Evolutionary conservation across 1,140 invertebrate species (phyloP), one percentile per base, ranked within the genome.

Genomic region (Microvelia longipes): DNA sequence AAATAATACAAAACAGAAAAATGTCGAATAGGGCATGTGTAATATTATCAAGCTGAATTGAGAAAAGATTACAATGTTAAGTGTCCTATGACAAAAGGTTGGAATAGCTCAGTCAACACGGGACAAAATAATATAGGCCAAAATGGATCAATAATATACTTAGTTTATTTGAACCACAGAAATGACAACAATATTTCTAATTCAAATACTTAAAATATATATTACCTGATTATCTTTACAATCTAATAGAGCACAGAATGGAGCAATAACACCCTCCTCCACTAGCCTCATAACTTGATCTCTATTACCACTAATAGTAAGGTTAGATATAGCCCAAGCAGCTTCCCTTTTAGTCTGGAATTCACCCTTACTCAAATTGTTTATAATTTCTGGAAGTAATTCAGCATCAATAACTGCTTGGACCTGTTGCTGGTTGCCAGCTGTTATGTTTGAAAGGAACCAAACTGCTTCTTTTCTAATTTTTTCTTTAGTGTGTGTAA

Each of bases 301-400:
- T 76, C 88, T 88, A 73, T 90, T 93, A 27, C 97, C 97, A 76
- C 94, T 97, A 77, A 98, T 97, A 69, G 96, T 98, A 68, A 98
- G 87, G 82, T 99, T 99, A 76, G 93, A 97, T 24, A 99, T 93
- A 2, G 96, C 96, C 97, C 97, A 99, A 0, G 96, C 95, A 19
- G 96, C 96, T 83, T 98, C 96, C 80, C 98, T 99, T 79, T 98
- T 96, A 2, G 95, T 98, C 83, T 98, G 94, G 82, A 98, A 98
- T 81, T 99, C 96, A 69, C 94, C 94, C 85, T 85, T 90, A 73
- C 83, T 85, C 69, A 98, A 83, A 83, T 98, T 96, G 73, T 90
- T 85, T 74, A 99, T 96, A 68, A 99, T 95, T 77, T 94, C 87
- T 27, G 96, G 94, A 76, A 99, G 86, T 24, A 99, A 85, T 0